These are phyloP conservation scores for Drosophila suzukii DNA, from an alignment of 1,140 invertebrate species.

Conservation along the genomic window DNA sequence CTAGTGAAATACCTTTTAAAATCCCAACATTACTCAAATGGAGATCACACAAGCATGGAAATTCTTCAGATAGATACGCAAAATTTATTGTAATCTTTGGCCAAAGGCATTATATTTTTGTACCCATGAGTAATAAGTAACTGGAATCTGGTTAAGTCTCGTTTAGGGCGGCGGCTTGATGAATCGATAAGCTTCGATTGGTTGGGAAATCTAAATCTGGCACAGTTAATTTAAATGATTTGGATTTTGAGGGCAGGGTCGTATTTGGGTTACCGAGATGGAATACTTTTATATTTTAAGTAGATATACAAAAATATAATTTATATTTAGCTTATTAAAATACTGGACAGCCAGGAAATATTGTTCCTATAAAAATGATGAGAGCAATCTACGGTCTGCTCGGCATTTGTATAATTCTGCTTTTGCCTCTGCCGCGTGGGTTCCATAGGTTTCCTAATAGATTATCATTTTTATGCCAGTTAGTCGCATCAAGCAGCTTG, in stretches of 20 bases:
- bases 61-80: constrained; percentile 1
- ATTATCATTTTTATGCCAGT: constrained; percentile 51
- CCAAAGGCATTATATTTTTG: background rate
- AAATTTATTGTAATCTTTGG: constrained; percentile 15
- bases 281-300: background rate
- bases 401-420: background rate
- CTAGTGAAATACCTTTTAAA: background rate
- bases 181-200: constrained; percentile 23
- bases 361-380: background rate
- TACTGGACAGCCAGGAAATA: background rate
- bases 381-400: background rate
- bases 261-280: background rate
- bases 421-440: background rate
- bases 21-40: background rate
- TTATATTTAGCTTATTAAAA: background rate
- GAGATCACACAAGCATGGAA: background rate
- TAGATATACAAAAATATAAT: background rate
- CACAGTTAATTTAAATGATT: constrained; percentile 62
- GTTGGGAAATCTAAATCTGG: constrained; percentile 25
- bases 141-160: constrained; percentile 1
- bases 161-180: constrained; percentile 16
- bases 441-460: constrained; percentile 51
- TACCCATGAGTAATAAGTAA: constrained; percentile 8
- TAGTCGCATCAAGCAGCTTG: constrained; percentile 54
- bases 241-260: constrained; percentile 57